Base-by-base conservation (phyloP, 1,140 invertebrate species). In the Limonius californicus region DNA sequence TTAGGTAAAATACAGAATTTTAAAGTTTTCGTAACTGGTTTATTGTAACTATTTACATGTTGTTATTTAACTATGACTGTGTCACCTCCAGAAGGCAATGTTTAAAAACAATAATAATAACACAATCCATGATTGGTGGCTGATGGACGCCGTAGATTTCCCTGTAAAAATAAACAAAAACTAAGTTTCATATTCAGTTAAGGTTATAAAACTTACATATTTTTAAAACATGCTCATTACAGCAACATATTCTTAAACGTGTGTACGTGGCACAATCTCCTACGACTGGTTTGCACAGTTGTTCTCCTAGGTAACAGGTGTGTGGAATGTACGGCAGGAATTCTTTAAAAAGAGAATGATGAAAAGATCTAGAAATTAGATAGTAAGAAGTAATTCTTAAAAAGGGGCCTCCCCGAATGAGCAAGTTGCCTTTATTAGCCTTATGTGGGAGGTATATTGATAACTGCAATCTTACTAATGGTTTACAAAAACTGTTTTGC, bases 281-380 rank as follows among this genome's bases (percentile, higher is more conserved):
- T 1, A 82, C 83, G 23, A 83, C 74, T 20, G 85, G 80, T 61
- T 77, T 76, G 73, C 85, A 87, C 65, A 80, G 76, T 66, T 79
- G 75, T 27, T 81, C 79, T 35, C 83, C 84, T 59, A 85, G 69
- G 72, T 83, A 86, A 74, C 87, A 89, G 1, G 83, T 85, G 76
- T 89, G 87, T 54, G 84, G 82, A 59, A 88, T 79, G 76, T 84
- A 89, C 15, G 82, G 82, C 67, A 88, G 83, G 19, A 81, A 80
- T 76, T 87, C 86, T 80, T 76, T 74, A 75, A 79, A 57, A 42
- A 45, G n/a, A n/a, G n/a, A n/a, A n/a, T n/a, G n/a, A n/a, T n/a
- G n/a, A n/a, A n/a, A n/a, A n/a, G n/a, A n/a, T n/a, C n/a, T n/a
- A n/a, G n/a, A n/a, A n/a, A n/a, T n/a, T n/a, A n/a, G n/a, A n/a